These are phyloP conservation scores for Reticulitermes speratus DNA, from an alignment of 1,140 invertebrate genomes.

Conservation along the genomic window DNA sequence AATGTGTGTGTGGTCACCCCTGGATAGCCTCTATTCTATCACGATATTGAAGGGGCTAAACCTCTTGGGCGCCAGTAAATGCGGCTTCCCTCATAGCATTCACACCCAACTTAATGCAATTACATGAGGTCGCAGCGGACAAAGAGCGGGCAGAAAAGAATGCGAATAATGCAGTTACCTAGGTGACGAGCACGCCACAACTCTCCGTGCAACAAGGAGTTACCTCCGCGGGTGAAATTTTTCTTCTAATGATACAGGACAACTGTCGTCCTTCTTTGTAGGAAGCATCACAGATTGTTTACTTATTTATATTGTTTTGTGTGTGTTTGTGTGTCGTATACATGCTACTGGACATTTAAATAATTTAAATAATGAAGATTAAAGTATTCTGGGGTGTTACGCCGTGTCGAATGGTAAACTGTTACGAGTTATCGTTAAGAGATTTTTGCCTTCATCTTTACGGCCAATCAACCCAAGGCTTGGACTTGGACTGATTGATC, in stretches of 20 bases:
- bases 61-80: slow-evolving; percentile 12
- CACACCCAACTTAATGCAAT: slow-evolving; percentile 6
- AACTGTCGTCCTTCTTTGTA: background rate
- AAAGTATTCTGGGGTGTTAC: too few species aligned
- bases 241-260: too few species aligned
- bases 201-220: background rate
- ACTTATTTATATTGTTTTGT: too few species aligned
- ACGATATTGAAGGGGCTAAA: slow-evolving; percentile 11
- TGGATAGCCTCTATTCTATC: background rate
- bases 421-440: too few species aligned
- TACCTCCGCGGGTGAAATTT: background rate
- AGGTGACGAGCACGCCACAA: background rate
- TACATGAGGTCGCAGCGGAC: background rate
- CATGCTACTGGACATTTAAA: too few species aligned
- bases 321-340: too few species aligned
- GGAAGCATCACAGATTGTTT: too few species aligned
- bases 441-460: too few species aligned
- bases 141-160: slow-evolving; percentile 2
- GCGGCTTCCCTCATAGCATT: slow-evolving; percentile 13
- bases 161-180: slow-evolving; percentile 6
- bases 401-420: too few species aligned
- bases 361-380: too few species aligned
- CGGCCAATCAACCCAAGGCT: too few species aligned
- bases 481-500: too few species aligned
- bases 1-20: slow-evolving; percentile 4